These are phyloP conservation scores for Benitochromis conjunctus DNA, from an alignment of 2,113 vertebrate genomes.

Conservation along the genomic window DNA sequence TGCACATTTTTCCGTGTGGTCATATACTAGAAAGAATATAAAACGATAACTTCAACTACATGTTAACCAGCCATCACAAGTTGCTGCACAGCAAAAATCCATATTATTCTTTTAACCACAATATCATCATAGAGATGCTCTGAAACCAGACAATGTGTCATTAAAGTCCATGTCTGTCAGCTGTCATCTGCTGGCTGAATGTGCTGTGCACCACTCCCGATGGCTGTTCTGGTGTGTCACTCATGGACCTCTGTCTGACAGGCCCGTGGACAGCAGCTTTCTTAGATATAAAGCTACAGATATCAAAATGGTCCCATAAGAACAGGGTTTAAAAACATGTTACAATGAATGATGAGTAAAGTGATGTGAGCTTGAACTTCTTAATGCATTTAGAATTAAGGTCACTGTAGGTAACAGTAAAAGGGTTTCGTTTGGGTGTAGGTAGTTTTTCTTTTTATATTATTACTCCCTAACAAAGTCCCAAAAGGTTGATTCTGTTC, in stretches of 20 bases:
- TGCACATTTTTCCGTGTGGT: not conserved
- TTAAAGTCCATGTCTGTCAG: not conserved
- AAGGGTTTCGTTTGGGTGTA: not conserved
- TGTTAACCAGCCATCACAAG: not conserved
- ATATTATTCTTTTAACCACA: not conserved
- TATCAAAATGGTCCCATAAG: not conserved
- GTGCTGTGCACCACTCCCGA: not conserved
- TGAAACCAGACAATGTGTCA: not conserved
- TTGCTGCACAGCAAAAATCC: not conserved
- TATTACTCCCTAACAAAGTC: not conserved
- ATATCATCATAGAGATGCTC: not conserved
- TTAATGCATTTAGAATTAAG: not conserved
- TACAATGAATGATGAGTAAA: not conserved
- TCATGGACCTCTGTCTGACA: not conserved
- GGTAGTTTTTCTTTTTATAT: not conserved
- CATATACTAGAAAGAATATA: not conserved
- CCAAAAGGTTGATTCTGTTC: not conserved
- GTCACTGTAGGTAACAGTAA: not conserved
- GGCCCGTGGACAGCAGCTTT: not conserved
- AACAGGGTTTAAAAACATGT: not conserved
- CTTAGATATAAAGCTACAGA: not conserved
- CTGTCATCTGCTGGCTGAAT: not conserved
- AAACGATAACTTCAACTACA: not conserved
- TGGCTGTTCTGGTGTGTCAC: not conserved
- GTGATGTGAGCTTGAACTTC: not conserved